Base-by-base conservation (phyloP, 2,113 vertebrate species). In the Mus spicilegus region DNA sequence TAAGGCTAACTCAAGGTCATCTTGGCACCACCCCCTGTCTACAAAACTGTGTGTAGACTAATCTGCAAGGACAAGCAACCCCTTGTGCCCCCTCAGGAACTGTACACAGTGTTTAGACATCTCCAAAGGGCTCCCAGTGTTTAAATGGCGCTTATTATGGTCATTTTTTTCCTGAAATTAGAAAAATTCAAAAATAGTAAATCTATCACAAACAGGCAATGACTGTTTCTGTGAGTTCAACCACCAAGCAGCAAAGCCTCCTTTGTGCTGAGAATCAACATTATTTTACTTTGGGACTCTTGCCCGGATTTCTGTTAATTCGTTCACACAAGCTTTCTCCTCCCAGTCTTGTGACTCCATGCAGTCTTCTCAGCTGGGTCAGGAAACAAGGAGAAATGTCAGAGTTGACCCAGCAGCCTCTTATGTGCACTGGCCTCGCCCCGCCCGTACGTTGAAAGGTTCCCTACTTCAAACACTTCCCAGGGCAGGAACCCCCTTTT, bases 271-370 rank as follows among this genome's bases (percentile, higher is more conserved):
- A 90, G 54, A 93, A 92, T 82, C 85, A 95, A 90, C 93, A 89
- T 96, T 76, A 92, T 97, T 96, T 89, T 89, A 82, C 94, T 92
- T 89, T 49, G 58, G 96, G 91, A 97, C 67, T 96, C 93, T 86
- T 95, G 84, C 96, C 86, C 89, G 80, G 91, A 90, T 81, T 95
- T 73, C 85, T 95, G 65, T 95, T 90, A 90, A 96, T 93, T 97
- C 54, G 13, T 92, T 95, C 77, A 90, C 39, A 72, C 84, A 70
- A 30, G 78, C 33, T 72, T 82, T 96, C 81, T 95, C 85, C 61
- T 95, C 90, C 72, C 28, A 86, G 88, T 42, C 76, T 67, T 72
- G 65, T 88, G 95, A 96, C 51, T 93, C 28, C 22, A 3, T 49
- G 10, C 75, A 56, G 70, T 56, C 82, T 72, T 39, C 46, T 70